Conservation (phyloP, 2,888 invertebrate species). For the Ametastegia equiseti region DNA sequence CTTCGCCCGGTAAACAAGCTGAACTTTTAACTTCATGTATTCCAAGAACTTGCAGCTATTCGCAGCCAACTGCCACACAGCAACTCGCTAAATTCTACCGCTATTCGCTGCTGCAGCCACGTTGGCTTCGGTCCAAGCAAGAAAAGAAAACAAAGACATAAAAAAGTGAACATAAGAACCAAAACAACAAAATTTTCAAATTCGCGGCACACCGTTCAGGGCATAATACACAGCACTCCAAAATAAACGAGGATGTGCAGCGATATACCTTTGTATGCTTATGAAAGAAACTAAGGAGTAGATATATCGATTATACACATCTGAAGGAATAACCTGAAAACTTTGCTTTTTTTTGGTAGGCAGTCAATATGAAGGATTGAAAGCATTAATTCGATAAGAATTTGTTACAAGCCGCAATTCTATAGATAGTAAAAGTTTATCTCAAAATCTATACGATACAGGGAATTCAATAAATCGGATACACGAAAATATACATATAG, state of each 20-base stretch:
- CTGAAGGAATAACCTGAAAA: too few relatives aligned
- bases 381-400: too few relatives aligned
- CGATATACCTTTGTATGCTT: neutral
- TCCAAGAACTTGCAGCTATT: conserved; percentile 42
- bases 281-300: neutral
- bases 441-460: too few relatives aligned
- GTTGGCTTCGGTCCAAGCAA: conserved; percentile 8
- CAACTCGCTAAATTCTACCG: conserved; percentile 22
- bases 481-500: too few relatives aligned
- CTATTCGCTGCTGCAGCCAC: neutral
- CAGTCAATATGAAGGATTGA: too few relatives aligned
- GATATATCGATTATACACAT: too few relatives aligned
- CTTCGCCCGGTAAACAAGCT: conserved; percentile 28
- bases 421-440: too few relatives aligned
- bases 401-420: too few relatives aligned
- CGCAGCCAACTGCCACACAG: conserved; percentile 12
- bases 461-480: too few relatives aligned
- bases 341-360: too few relatives aligned
- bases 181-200: conserved; percentile 8
- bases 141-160: conserved; percentile 31
- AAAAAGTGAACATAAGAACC: conserved; percentile 13
- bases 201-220: neutral
- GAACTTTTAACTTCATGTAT: conserved; percentile 33
- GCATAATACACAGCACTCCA: neutral
- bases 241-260: neutral